Percentiles rank a stretch among this genome's conserved stretches.
phyloP scores from a whole-genome alignment of 2,888 invertebrate species.

The Andrena marginata region DNA sequence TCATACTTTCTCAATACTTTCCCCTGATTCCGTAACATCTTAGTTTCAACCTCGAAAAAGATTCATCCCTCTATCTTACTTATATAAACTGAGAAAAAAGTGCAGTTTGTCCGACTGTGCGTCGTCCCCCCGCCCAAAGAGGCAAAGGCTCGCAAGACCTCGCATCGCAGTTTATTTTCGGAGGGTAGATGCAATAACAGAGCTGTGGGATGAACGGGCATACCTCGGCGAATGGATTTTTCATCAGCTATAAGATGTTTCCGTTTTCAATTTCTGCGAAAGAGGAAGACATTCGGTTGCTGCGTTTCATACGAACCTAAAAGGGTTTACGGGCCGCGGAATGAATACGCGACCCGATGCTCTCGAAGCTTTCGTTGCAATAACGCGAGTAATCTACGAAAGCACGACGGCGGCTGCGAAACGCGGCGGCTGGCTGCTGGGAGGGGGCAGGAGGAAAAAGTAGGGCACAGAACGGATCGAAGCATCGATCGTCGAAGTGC shows the following conservation, averaged over 20 bases:
- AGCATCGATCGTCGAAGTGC: conserved; percentile 67
- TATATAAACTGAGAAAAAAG: too few species aligned
- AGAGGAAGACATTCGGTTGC: conserved; percentile 26
- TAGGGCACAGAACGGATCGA: conserved; percentile 64
- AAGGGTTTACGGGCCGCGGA: conserved; percentile 47
- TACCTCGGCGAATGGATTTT: conserved; percentile 32
- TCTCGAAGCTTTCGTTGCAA: conserved; percentile 60
- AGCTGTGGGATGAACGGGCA: neutral
- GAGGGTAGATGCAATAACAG: conserved; percentile 20
- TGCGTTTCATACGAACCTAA: conserved; percentile 22
- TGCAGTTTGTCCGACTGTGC: too few species aligned
- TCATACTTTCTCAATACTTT: too few species aligned
- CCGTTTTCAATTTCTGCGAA: conserved; percentile 52
- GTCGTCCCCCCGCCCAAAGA: too few species aligned
- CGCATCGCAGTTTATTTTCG: conserved; percentile 17
- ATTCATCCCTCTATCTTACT: too few species aligned
- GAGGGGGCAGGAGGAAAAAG: conserved; percentile 47
- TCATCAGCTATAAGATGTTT: conserved; percentile 47
- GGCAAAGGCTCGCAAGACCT: neutral
- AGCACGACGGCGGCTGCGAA: conserved; percentile 39
- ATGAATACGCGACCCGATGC: conserved; percentile 49
- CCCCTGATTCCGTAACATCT: too few species aligned
- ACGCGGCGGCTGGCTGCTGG: too few species aligned
- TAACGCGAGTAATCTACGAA: conserved; percentile 67
- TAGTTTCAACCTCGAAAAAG: too few species aligned